phyloP scores from a whole-genome alignment of 2,888 invertebrate species.

The Megastigmus dorsalis region DNA sequence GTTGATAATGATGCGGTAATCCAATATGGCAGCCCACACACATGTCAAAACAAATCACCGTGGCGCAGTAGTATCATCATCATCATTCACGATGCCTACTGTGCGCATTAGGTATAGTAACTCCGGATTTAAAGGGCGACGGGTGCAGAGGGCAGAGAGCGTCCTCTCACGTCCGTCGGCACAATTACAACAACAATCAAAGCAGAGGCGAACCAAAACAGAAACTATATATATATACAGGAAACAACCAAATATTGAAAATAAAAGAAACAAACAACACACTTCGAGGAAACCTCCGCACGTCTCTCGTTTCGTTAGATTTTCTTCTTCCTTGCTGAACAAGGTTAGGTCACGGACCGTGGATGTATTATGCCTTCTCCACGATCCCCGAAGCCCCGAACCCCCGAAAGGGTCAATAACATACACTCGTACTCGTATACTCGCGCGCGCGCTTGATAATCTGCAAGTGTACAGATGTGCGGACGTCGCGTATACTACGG shows the following conservation, averaged over 20 bases:
- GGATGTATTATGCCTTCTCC: no score
- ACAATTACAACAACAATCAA: neutral
- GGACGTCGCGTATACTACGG: no score
- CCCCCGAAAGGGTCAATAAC: constrained; percentile 24
- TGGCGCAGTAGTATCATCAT: constrained; percentile 46
- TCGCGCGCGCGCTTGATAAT: no score
- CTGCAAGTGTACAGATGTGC: neutral
- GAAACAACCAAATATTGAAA: neutral
- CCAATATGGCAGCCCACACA: constrained; percentile 69
- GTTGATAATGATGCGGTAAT: constrained; percentile 61
- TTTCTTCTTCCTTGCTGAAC: neutral
- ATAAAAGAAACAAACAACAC: neutral
- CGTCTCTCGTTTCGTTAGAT: neutral
- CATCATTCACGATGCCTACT: neutral
- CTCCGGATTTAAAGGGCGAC: neutral
- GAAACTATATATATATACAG: no score
- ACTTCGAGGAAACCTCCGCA: neutral
- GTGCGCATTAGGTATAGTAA: no score
- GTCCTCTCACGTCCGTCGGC: constrained; percentile 17
- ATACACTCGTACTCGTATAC: constrained; percentile 1
- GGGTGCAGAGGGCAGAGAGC: neutral
- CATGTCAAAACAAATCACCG: constrained; percentile 72
- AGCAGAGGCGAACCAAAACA: neutral
- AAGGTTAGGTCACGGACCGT: no score
- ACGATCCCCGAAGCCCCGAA: neutral